Conservation (phyloP, 1,140 invertebrate species). For the Drosophila oshimai region DNA sequence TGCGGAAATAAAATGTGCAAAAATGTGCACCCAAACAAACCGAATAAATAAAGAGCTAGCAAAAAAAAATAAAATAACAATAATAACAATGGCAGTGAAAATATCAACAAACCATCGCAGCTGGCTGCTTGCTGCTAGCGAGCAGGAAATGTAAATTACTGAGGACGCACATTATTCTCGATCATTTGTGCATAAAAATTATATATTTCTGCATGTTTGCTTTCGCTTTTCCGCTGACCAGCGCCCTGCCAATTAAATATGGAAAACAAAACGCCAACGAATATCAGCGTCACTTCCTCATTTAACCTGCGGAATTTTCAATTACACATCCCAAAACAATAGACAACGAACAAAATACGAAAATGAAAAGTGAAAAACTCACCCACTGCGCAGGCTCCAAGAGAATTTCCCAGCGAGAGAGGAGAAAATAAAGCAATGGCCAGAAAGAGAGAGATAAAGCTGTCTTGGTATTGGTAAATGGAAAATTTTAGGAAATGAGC, state of each 20-base stretch:
- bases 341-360: slow-evolving; percentile 51
- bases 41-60: slow-evolving; percentile 12
- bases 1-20: slow-evolving; percentile 63
- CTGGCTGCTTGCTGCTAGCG: slow-evolving; percentile 12
- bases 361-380: slow-evolving; percentile 64
- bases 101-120: slow-evolving; percentile 49
- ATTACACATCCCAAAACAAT: slow-evolving; percentile 70
- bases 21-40: slow-evolving; percentile 30
- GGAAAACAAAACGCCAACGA: slow-evolving; percentile 52
- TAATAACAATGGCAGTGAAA: slow-evolving; percentile 23
- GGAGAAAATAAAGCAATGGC: neutral
- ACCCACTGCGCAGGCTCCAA: slow-evolving; percentile 43
- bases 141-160: slow-evolving; percentile 69
- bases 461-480: slow-evolving; percentile 45
- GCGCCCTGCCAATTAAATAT: slow-evolving; percentile 67
- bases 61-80: slow-evolving; percentile 15
- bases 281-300: slow-evolving; percentile 73
- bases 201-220: slow-evolving; percentile 23
- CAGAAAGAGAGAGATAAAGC: neutral
- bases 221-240: neutral
- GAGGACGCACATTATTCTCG: slow-evolving; percentile 11
- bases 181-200: slow-evolving; percentile 43
- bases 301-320: slow-evolving; percentile 80
- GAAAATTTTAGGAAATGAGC: slow-evolving; percentile 60
- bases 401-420: slow-evolving; percentile 21